phyloP scores from a whole-genome alignment of 2,888 invertebrate genomes.

The Sphecodes monilicornis region DNA sequence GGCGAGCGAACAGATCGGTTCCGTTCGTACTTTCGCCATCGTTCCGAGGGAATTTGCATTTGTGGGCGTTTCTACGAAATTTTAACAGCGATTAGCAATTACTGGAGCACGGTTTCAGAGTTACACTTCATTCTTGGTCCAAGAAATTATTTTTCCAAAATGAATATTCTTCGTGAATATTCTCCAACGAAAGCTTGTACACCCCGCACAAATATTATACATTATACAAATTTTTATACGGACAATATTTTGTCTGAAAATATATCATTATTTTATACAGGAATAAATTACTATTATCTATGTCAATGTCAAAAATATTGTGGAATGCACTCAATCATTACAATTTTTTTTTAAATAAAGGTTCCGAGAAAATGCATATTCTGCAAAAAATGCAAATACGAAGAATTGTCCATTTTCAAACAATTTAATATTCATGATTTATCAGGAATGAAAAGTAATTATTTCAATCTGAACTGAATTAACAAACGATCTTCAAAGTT shows the following conservation, averaged over 20 bases:
- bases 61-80: background rate
- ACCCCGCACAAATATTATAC: no score
- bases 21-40: conserved; percentile 10
- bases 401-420: no score
- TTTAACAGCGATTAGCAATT: background rate
- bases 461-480: no score
- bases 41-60: background rate
- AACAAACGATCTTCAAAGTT: no score
- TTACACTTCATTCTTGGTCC: background rate
- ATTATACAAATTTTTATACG: no score
- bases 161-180: background rate
- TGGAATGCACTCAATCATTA: background rate
- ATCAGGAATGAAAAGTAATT: no score
- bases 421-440: no score
- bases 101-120: background rate
- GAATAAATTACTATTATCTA: background rate
- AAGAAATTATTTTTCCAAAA: background rate
- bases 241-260: background rate
- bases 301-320: no score
- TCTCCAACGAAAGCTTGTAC: no score
- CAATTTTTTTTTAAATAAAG: no score
- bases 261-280: background rate
- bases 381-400: no score
- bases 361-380: no score
- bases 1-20: conserved; percentile 25